phyloP scores from a whole-genome alignment of 2,113 vertebrate species.

The Centrocercus urophasianus region DNA sequence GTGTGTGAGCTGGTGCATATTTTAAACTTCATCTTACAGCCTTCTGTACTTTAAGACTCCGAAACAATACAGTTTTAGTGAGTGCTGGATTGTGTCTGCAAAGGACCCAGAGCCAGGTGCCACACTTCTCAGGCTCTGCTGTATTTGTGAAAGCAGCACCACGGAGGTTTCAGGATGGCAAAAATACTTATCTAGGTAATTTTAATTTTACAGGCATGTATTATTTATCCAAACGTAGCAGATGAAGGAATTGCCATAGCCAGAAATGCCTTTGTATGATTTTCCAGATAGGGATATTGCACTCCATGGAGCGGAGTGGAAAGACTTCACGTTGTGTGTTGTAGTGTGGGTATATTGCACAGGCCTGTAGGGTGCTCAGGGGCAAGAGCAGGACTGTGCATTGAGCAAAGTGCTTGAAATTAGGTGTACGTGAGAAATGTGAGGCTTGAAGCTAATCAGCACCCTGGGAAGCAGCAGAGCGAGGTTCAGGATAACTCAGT shows the following conservation, averaged over 20 bases:
- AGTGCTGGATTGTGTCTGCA: background rate
- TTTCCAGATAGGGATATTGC: background rate
- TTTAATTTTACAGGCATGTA: background rate
- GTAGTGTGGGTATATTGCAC: too few relatives aligned
- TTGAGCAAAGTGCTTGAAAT: background rate
- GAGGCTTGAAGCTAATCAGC: background rate
- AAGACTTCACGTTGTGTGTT: background rate
- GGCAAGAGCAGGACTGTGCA: background rate
- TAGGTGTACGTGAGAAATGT: background rate
- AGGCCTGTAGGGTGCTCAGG: background rate
- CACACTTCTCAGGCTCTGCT: background rate
- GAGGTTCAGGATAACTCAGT: background rate
- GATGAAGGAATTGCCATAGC: background rate
- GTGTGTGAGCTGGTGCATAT: background rate
- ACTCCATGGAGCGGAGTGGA: background rate
- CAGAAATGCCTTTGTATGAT: background rate
- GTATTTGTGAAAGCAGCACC: background rate
- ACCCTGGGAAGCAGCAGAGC: background rate
- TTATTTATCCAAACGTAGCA: background rate
- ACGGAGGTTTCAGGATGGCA: background rate
- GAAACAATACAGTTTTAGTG: background rate
- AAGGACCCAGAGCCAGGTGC: background rate
- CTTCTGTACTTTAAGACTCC: background rate
- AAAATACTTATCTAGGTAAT: background rate
- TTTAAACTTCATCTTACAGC: background rate